Conservation (phyloP, 92 coral and sea anemone genomes). For the Epizoanthus ramosus region DNA sequence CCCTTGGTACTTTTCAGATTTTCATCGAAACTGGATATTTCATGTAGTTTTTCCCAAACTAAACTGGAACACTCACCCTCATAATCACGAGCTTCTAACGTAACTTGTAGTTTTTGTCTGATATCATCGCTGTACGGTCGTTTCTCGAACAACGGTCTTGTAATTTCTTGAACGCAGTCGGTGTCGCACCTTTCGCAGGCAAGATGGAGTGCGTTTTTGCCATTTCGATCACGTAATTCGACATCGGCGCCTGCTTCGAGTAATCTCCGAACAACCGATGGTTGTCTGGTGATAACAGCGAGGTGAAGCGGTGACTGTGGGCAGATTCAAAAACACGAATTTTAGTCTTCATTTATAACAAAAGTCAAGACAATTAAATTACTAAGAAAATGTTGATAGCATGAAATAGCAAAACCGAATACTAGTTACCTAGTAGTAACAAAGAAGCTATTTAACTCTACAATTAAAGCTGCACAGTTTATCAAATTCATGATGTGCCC, state of each 20-base stretch:
- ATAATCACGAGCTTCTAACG: conserved; percentile 79
- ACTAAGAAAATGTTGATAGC: neutral
- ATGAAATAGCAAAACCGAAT: neutral
- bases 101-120: conserved; percentile 50
- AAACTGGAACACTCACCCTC: conserved; percentile 55
- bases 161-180: conserved; percentile 62
- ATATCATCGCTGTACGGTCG: conserved; percentile 56
- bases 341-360: neutral
- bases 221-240: conserved; percentile 83
- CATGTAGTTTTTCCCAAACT: neutral
- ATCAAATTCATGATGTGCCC: neutral
- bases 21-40: neutral
- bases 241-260: conserved; percentile 72
- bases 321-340: neutral
- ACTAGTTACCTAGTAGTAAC: too few relatives aligned
- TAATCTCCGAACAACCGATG: conserved; percentile 63
- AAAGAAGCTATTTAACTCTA: too few relatives aligned
- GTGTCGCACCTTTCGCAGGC: conserved; percentile 86
- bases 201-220: conserved; percentile 88
- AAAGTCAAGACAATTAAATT: neutral
- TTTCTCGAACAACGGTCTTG: conserved; percentile 63
- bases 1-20: conserved; percentile 1
- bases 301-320: conserved; percentile 87
- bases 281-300: conserved; percentile 85
- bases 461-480: too few relatives aligned